Conservation (phyloP, 2,113 vertebrate genomes). For the Erythrocercus mccallii region DNA sequence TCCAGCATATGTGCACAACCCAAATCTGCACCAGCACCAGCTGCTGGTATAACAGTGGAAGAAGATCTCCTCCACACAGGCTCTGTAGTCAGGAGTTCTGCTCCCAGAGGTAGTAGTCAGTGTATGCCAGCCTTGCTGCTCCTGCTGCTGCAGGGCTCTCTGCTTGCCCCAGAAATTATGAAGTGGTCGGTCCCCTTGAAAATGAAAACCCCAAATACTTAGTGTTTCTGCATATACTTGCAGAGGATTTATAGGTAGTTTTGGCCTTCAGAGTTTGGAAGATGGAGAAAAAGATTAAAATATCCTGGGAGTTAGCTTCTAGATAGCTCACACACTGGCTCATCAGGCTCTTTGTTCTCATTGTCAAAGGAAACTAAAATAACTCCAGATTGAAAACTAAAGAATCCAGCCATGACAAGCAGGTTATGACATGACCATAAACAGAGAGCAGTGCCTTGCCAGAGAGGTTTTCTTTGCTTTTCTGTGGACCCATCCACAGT, state of each 20-base stretch:
- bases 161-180: neutral
- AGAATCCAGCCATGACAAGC: neutral
- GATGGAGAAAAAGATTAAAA: neutral
- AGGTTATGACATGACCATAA: neutral
- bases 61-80: neutral
- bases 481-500: neutral
- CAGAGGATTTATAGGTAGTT: neutral
- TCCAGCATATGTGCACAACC: neutral
- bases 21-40: neutral
- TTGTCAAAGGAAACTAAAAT: neutral
- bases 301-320: neutral
- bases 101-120: accelerated
- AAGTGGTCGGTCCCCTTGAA: neutral
- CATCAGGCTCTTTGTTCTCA: neutral
- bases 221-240: neutral
- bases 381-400: neutral
- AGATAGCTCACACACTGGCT: neutral
- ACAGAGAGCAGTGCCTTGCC: neutral
- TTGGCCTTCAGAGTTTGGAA: neutral
- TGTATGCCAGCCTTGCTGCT: neutral
- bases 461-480: neutral
- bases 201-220: neutral
- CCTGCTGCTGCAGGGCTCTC: neutral
- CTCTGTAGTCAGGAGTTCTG: neutral
- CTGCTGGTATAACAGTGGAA: neutral